Evolutionary conservation across 1,140 invertebrate genomes (phyloP), one percentile per base, ranked within the genome.

Genomic region (Cephus cinctus): DNA sequence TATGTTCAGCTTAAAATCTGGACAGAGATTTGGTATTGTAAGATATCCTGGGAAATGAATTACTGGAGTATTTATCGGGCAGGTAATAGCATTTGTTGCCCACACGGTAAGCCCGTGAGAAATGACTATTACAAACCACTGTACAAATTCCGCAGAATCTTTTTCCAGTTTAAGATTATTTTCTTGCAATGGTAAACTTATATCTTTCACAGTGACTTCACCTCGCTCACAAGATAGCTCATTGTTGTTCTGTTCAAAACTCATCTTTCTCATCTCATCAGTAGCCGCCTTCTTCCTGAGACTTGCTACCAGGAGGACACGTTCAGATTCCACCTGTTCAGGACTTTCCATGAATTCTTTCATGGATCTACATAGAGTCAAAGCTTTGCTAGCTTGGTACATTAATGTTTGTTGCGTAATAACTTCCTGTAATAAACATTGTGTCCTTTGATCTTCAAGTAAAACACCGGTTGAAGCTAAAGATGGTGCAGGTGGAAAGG

Each of bases 281-380:
- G 65, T 8, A 0, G 57, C 50, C 1, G 59, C 56, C 25, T 56
- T 52, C n/a, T 59, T 61, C 27, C 53, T 50, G 23, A 75, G 60
- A 58, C 61, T 70, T 4, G 75, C 71, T 27, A 75, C 32, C 5
- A 78, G 50, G 0, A 78, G 47, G 16, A 73, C 61, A 20, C 67
- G 69, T 45, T 79, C 75, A 2, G 73, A 77, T 54, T 78, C 76
- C 2, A 77, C 56, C 31, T 72, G 65, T 45, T 77, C 71, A 0
- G 45, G 36, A 32, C 69, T 69, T 0, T 44, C 38, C 2, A 50
- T 31, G 43, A 78, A 75, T 42, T 73, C 68, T 38, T 69, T 70
- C n/a, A 50, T 65, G 5, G 50, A 63, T 8, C 57, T 54, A 46
- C 78, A 79, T 9, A 69, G 51, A 14, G 56, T 51, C 4, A 79